These are phyloP conservation scores for Laticauda laticaudata DNA, from an alignment of 2,113 vertebrate genomes.

Conservation along the genomic window DNA sequence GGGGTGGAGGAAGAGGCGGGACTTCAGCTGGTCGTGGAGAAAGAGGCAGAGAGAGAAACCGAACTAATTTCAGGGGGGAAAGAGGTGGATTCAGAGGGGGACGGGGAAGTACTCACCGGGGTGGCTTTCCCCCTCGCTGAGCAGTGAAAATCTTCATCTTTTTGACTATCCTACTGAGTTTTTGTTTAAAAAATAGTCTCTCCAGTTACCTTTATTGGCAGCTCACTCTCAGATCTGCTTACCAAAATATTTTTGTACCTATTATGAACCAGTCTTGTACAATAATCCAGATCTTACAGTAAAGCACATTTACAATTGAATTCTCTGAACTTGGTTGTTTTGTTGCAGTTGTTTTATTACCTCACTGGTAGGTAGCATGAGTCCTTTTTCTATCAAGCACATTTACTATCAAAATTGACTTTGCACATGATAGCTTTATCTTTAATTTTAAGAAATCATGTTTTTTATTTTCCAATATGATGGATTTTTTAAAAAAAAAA, in stretches of 20 bases:
- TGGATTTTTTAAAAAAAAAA: neutral
- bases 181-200: neutral
- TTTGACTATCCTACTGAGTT: neutral
- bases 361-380: neutral
- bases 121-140: conserved; percentile 87
- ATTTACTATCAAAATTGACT: neutral
- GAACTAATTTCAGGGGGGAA: conserved; percentile 92
- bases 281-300: neutral
- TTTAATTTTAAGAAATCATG: accelerated
- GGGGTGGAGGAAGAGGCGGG: conserved; percentile 88
- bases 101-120: conserved; percentile 87
- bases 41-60: conserved; percentile 88
- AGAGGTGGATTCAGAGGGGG: conserved; percentile 90
- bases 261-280: neutral
- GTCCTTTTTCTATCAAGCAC: neutral
- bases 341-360: neutral
- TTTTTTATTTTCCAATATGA: neutral
- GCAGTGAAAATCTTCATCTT: neutral
- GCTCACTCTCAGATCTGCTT: neutral
- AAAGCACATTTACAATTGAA: neutral
- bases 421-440: neutral
- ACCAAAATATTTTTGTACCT: neutral
- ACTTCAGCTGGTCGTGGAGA: conserved; percentile 85
- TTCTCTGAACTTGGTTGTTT: neutral
- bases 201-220: neutral